Percentiles rank a stretch among this genome's conserved stretches.
Evolutionary conservation across 2,113 vertebrate species (phyloP).

Genomic region (Entomyzon cyanotis): DNA sequence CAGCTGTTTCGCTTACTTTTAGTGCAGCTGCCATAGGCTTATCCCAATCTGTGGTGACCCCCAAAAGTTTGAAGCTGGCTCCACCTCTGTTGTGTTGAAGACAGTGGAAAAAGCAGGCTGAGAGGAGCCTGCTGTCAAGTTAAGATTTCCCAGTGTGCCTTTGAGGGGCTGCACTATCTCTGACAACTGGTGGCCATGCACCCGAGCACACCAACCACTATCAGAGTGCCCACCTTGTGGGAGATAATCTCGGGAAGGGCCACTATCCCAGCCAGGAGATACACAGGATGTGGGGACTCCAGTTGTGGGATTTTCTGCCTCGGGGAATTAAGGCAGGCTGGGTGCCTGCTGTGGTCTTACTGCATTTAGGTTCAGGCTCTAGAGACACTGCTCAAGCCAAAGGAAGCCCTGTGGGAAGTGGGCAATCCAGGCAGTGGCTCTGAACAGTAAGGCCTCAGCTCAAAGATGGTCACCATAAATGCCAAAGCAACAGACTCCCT

Average conservation of each 20-base stretch:
- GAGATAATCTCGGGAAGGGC: background rate
- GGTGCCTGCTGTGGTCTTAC: background rate
- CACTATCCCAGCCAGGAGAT: background rate
- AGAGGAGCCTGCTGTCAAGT: background rate
- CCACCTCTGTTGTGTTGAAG: background rate
- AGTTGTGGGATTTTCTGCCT: fast-evolving
- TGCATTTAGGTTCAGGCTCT: background rate
- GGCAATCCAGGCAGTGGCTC: background rate
- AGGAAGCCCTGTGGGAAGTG: background rate
- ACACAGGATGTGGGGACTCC: background rate
- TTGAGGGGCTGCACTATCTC: background rate
- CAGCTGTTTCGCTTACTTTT: background rate
- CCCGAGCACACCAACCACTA: background rate
- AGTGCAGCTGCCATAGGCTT: background rate
- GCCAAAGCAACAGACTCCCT: background rate
- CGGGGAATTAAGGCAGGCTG: background rate
- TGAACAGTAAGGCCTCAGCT: background rate
- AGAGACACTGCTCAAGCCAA: background rate
- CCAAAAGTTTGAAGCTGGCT: background rate
- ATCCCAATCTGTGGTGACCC: background rate
- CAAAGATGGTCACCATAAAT: background rate
- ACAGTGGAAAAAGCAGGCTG: background rate
- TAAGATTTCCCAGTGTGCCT: background rate
- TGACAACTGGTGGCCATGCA: background rate
- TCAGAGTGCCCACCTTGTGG: background rate